Conservation (phyloP, 2,797 vertebrate genomes). For the Arvicola amphibius region DNA sequence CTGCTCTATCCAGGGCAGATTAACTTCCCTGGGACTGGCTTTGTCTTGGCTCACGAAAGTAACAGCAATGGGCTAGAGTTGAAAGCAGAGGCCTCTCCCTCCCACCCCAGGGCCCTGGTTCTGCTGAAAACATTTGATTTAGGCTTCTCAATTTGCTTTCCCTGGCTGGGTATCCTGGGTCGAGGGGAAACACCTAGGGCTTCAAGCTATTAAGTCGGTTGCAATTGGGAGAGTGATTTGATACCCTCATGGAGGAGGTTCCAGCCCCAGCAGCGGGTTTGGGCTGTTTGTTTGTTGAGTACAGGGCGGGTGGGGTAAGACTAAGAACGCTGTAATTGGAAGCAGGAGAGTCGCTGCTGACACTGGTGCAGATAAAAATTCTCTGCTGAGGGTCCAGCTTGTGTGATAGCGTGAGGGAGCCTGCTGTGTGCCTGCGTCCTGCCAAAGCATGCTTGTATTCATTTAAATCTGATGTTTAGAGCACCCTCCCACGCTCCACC, state of each 20-base stretch:
- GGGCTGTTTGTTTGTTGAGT: slow-evolving; percentile 63
- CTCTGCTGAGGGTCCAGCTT: not conserved
- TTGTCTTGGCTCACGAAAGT: slow-evolving; percentile 69
- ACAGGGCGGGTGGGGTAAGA: slow-evolving; percentile 5
- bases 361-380: slow-evolving; percentile 21
- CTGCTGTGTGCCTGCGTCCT: not conserved
- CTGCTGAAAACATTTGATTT: slow-evolving; percentile 53
- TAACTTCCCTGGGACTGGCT: slow-evolving; percentile 68
- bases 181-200: slow-evolving; percentile 71
- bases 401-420: not conserved
- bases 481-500: too few species aligned
- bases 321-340: slow-evolving; percentile 36
- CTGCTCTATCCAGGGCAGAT: slow-evolving; percentile 60
- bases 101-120: slow-evolving; percentile 55
- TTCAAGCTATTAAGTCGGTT: slow-evolving; percentile 50
- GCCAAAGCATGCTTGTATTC: not conserved
- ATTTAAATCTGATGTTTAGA: not conserved
- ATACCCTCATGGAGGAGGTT: not conserved
- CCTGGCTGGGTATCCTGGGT: slow-evolving; percentile 50
- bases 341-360: not conserved
- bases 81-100: slow-evolving; percentile 63
- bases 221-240: slow-evolving; percentile 38
- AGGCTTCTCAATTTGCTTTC: slow-evolving; percentile 50
- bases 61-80: slow-evolving; percentile 43
- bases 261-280: slow-evolving; percentile 39